phyloP scores from a whole-genome alignment of 2,888 invertebrate genomes.

The Steinernema scapterisci region DNA sequence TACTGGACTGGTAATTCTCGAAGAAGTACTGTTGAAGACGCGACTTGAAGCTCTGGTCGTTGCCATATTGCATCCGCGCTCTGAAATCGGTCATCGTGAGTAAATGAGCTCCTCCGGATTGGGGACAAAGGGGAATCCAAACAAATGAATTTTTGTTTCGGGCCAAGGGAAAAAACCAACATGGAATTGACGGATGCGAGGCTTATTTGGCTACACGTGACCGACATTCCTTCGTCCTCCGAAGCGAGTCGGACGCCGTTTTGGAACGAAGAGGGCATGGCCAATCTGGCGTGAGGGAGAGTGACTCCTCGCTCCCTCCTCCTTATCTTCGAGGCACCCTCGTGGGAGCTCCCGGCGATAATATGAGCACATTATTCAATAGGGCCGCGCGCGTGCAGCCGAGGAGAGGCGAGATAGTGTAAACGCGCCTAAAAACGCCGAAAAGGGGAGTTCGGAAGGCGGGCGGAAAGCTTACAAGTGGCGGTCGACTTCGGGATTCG shows the following conservation, averaged over 20 bases:
- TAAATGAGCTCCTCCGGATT: constrained; percentile 35
- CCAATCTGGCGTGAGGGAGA: constrained; percentile 1
- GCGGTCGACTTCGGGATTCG: constrained; percentile 15
- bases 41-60: constrained; percentile 98
- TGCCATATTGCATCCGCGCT: constrained; percentile 98
- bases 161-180: no score
- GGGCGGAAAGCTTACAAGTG: neutral
- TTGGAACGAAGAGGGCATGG: neutral
- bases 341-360: constrained; percentile 13
- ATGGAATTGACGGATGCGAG: constrained; percentile 11
- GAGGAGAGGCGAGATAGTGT: neutral
- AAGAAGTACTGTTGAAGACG: constrained; percentile 97
- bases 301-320: neutral
- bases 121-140: constrained; percentile 45
- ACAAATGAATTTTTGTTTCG: constrained; percentile 7
- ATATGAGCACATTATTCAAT: constrained; percentile 18
- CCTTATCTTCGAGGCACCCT: neutral
- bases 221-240: neutral
- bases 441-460: neutral
- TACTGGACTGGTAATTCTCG: constrained; percentile 98
- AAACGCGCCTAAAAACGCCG: constrained; percentile 10
- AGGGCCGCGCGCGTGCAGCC: constrained; percentile 5
- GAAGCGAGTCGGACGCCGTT: constrained; percentile 18
- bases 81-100: constrained; percentile 76
- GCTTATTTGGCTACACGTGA: constrained; percentile 28